Base-by-base conservation (phyloP, 2,113 vertebrate genomes). In the Ptyas mucosa region DNA sequence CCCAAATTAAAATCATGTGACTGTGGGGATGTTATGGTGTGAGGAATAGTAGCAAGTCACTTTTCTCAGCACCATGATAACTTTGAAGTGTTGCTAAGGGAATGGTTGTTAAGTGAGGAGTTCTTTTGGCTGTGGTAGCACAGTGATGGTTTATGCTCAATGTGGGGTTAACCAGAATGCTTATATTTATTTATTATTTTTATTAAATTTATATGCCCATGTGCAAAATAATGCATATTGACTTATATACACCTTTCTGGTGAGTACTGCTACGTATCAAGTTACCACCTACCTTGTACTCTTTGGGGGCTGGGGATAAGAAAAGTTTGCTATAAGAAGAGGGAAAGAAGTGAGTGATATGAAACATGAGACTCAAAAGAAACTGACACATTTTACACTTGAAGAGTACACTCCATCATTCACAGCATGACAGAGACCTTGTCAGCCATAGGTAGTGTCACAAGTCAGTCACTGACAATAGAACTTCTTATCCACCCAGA, bases 401-500 rank as follows among this genome's bases (percentile, higher is more conserved):
- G 23, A 91, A 57, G 46, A 21, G 8, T 39, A 26, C 53, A 39
- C 69, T 53, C 43, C 91, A 92, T 92, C 58, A 12, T 88, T 53
- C 87, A 75, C 23, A 88, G n/a, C 49, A 29, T 75, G 86, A 53
- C 58, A 43, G 23, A 69, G 39, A 24, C 52, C 75, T 91, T 57
- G 18, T 26, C 53, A 91, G 2, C 7, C 57, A 91, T 69, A 61
- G 57, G 18, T 23, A 88, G 51, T 88, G 85, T 29, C 88, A 95
- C 53, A 89, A 95, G 49, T 85, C 89, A 5, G 89, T 91, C 54
- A 90, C 57, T 89, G 58, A 94, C 57, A 92, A 89, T 87, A 89
- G 7, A 4, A 85, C 49, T 91, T 51, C 9, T 88, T 89, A 89
- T 64, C 58, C 92, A 93, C 93, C 0, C 0, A 88, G 89, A 15